phyloP scores from a whole-genome alignment of 2,888 invertebrate genomes.

The Agrochola macilenta region DNA sequence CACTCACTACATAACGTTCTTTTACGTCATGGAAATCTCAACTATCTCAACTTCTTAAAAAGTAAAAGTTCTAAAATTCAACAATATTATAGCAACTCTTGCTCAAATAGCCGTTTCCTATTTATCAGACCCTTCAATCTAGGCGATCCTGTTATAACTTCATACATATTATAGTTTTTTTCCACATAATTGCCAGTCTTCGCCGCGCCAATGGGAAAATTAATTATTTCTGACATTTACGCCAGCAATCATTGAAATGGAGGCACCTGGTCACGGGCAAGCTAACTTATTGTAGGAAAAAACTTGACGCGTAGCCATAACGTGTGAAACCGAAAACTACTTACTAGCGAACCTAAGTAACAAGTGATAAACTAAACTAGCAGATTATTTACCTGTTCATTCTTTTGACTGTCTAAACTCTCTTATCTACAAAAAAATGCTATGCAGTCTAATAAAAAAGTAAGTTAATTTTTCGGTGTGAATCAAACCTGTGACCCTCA shows the following conservation, averaged over 20 bases:
- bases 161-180: conserved; percentile 44
- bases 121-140: conserved; percentile 25
- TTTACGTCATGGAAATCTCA: not conserved
- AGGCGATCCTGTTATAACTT: conserved; percentile 42
- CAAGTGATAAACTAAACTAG: not conserved
- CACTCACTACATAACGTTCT: no score
- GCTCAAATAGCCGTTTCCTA: conserved; percentile 2
- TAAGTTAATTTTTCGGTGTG: not conserved
- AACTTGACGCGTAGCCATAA: conserved; percentile 12
- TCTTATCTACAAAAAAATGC: not conserved
- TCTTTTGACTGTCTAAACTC: not conserved
- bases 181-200: conserved; percentile 30
- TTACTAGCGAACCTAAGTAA: not conserved
- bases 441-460: no score
- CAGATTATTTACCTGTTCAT: not conserved
- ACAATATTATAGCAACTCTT: not conserved
- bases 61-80: not conserved
- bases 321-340: conserved; percentile 24
- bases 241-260: conserved; percentile 53
- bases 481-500: conserved; percentile 14
- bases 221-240: conserved; percentile 62
- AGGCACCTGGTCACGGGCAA: conserved; percentile 48
- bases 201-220: conserved; percentile 46
- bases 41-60: not conserved
- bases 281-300: conserved; percentile 23